phyloP scores from a whole-genome alignment of 2,113 vertebrate species.

The Trematocara marginatum region DNA sequence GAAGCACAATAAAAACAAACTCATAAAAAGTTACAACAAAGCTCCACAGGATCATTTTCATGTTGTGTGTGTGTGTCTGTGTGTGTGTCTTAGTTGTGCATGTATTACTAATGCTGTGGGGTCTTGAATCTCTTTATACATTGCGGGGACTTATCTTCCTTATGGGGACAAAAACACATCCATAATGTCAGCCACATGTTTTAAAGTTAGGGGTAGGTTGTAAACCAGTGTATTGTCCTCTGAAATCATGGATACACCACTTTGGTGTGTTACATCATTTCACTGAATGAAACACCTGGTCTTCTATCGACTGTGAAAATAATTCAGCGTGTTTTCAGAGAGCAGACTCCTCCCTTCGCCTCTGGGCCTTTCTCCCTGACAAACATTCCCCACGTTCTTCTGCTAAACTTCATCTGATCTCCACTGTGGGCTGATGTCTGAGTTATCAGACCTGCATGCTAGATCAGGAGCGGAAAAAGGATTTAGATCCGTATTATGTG shows the following conservation, averaged over 20 bases:
- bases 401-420: not conserved
- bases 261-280: slow-evolving; percentile 26
- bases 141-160: not conserved
- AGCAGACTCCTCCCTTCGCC: slow-evolving; percentile 4
- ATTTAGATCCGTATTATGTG: not conserved
- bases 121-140: not conserved
- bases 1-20: not conserved
- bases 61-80: not conserved
- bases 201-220: not conserved
- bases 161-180: not conserved
- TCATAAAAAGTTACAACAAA: slow-evolving; percentile 4
- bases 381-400: slow-evolving; percentile 19
- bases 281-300: slow-evolving; percentile 43
- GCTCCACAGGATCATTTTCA: not conserved
- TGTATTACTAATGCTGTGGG: not conserved
- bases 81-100: not conserved
- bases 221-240: not conserved
- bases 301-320: slow-evolving; percentile 27
- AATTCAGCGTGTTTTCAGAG: not conserved
- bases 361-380: slow-evolving; percentile 3
- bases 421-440: not conserved
- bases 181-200: not conserved
- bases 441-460: not conserved
- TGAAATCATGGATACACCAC: not conserved
- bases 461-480: not conserved